Evolutionary conservation across 2,113 vertebrate species (phyloP).

Genomic region (Tichodroma muraria): DNA sequence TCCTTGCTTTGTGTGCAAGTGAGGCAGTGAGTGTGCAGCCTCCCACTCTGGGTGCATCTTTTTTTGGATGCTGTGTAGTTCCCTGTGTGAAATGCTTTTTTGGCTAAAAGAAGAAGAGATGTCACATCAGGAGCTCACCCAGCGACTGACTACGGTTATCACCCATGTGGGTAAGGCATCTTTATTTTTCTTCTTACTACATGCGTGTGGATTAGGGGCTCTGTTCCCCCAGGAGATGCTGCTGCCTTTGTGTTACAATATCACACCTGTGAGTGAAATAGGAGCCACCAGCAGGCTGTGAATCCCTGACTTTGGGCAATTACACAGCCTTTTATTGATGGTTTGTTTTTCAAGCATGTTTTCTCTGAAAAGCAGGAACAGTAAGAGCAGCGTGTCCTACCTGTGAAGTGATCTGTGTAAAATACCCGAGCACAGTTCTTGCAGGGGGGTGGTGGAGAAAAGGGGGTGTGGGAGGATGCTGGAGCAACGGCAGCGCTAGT

Average conservation of each 20-base stretch:
- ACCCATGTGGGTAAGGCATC: conserved; percentile 88
- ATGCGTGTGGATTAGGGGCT: not conserved
- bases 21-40: conserved; percentile 53
- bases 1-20: conserved; percentile 69
- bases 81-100: conserved; percentile 83
- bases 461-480: not conserved
- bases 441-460: not conserved
- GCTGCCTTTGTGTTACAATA: conserved; percentile 2
- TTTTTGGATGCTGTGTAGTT: conserved; percentile 59
- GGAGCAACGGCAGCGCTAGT: not conserved
- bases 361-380: not conserved
- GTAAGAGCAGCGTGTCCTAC: not conserved
- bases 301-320: not conserved
- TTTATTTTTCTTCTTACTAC: not conserved
- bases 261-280: conserved; percentile 8
- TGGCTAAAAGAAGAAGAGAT: conserved; percentile 91
- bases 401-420: conserved; percentile 37
- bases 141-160: conserved; percentile 86
- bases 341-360: not conserved
- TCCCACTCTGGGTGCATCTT: conserved; percentile 50
- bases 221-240: not conserved
- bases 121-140: conserved; percentile 87
- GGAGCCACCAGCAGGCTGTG: not conserved
- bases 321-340: not conserved
- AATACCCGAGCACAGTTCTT: not conserved